Conservation (phyloP, 2,113 vertebrate genomes). For the Cavia porcellus region DNA sequence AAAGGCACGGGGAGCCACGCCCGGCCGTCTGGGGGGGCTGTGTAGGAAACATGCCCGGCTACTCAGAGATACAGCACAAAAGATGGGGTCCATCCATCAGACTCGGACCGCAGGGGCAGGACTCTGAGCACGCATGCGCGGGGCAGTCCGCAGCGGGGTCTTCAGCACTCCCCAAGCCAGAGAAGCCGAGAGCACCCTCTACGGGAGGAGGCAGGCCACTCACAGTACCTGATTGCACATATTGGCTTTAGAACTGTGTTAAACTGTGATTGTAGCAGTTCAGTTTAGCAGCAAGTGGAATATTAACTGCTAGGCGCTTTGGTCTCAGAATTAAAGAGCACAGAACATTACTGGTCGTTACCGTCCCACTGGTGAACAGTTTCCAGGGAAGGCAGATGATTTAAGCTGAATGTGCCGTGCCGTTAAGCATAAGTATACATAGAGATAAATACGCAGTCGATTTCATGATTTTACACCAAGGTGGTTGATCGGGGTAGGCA, state of each 20-base stretch:
- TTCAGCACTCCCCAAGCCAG: background rate
- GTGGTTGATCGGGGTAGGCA: background rate
- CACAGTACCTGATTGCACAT: background rate
- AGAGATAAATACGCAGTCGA: background rate
- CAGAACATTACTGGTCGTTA: conserved; percentile 33
- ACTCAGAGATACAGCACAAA: background rate
- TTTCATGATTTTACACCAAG: conserved; percentile 49
- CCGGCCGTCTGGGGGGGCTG: background rate
- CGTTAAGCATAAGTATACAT: conserved; percentile 31
- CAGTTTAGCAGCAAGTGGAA: background rate
- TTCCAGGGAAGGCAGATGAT: conserved; percentile 48
- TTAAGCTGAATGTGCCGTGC: background rate
- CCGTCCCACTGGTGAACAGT: conserved; percentile 13
- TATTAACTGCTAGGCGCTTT: background rate
- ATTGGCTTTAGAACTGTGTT: background rate
- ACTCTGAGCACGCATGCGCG: background rate
- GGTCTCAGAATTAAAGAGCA: background rate
- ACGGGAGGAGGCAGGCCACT: background rate
- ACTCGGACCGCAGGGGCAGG: background rate
- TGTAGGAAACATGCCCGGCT: background rate
- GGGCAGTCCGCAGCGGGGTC: background rate
- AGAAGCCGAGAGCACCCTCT: background rate
- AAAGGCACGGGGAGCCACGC: background rate
- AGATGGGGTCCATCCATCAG: no score
- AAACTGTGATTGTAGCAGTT: conserved; percentile 47